These are phyloP conservation scores for Kryptopterus vitreolus DNA, from an alignment of 2,797 vertebrate species.

Conservation along the genomic window DNA sequence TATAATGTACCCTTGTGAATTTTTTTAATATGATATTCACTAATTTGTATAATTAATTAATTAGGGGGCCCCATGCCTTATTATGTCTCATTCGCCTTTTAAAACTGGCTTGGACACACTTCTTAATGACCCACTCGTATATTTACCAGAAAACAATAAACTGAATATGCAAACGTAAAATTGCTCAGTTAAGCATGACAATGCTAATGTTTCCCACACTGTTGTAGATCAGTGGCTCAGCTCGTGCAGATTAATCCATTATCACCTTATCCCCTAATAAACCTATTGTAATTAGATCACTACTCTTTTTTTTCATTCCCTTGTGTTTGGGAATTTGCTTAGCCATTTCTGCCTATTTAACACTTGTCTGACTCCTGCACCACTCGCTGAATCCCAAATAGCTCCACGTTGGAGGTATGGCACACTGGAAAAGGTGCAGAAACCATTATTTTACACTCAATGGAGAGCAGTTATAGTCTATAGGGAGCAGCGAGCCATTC, in stretches of 20 bases:
- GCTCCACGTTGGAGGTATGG: conserved; percentile 14
- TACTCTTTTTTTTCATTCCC: conserved; percentile 39
- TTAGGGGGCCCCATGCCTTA: no score
- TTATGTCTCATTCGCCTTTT: neutral
- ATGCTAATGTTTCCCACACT: neutral
- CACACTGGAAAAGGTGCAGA: conserved; percentile 1
- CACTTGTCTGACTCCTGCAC: conserved; percentile 23
- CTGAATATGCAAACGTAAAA: neutral
- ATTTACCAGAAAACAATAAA: neutral
- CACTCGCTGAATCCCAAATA: conserved; percentile 13
- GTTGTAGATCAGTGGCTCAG: neutral
- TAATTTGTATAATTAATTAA: neutral
- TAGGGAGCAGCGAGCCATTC: conserved; percentile 22
- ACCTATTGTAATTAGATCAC: conserved; percentile 32
- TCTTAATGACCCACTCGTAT: neutral
- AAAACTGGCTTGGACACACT: neutral
- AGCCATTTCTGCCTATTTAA: conserved; percentile 32
- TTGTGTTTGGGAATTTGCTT: conserved; percentile 34
- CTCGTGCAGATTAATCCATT: conserved; percentile 48
- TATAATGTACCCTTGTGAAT: neutral
- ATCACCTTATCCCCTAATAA: conserved; percentile 41
- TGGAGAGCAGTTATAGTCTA: conserved; percentile 24
- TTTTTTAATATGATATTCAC: neutral
- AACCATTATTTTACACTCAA: conserved; percentile 20
- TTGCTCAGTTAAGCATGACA: neutral